These are phyloP conservation scores for Lonchura striata DNA, from an alignment of 2,113 vertebrate species.

Conservation along the genomic window DNA sequence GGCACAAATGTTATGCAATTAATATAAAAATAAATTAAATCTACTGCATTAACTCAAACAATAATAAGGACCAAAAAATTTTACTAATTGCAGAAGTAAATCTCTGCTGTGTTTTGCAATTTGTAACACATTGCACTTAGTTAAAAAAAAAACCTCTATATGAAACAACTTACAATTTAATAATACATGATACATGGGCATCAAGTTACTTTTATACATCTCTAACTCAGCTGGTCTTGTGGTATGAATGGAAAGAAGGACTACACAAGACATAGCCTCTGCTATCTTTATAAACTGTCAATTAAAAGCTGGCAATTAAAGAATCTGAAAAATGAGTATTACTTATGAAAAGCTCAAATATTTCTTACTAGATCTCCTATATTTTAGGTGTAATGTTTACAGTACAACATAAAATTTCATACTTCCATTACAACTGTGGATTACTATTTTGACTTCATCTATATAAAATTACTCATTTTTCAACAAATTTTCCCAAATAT, in stretches of 20 bases:
- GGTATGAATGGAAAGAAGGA: slow-evolving; percentile 38
- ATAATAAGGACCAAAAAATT: slow-evolving; percentile 70
- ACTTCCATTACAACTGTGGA: slow-evolving; percentile 62
- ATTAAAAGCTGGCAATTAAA: neutral
- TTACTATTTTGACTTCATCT: slow-evolving; percentile 61
- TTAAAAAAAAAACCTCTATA: slow-evolving; percentile 20
- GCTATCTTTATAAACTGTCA: slow-evolving; percentile 39
- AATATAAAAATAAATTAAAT: slow-evolving; percentile 81
- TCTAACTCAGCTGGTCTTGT: slow-evolving; percentile 54
- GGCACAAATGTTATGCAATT: slow-evolving; percentile 84
- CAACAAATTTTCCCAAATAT: slow-evolving; percentile 79
- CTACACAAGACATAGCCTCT: slow-evolving; percentile 17
- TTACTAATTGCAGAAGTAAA: slow-evolving; percentile 73
- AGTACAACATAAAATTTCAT: slow-evolving; percentile 33
- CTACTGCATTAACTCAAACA: slow-evolving; percentile 76
- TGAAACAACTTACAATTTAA: slow-evolving; percentile 67
- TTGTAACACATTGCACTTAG: slow-evolving; percentile 80
- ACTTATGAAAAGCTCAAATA: slow-evolving; percentile 59
- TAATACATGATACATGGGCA: slow-evolving; percentile 57
- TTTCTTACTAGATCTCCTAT: slow-evolving; percentile 56
- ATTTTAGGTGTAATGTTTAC: slow-evolving; percentile 51
- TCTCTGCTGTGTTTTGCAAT: slow-evolving; percentile 72
- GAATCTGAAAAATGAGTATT: slow-evolving; percentile 55
- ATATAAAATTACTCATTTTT: slow-evolving; percentile 68
- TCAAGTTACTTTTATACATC: slow-evolving; percentile 52